Percentiles rank a stretch among this genome's conserved stretches.
Conservation (phyloP, 1,140 invertebrate genomes). For the Habropoda laboriosa region DNA sequence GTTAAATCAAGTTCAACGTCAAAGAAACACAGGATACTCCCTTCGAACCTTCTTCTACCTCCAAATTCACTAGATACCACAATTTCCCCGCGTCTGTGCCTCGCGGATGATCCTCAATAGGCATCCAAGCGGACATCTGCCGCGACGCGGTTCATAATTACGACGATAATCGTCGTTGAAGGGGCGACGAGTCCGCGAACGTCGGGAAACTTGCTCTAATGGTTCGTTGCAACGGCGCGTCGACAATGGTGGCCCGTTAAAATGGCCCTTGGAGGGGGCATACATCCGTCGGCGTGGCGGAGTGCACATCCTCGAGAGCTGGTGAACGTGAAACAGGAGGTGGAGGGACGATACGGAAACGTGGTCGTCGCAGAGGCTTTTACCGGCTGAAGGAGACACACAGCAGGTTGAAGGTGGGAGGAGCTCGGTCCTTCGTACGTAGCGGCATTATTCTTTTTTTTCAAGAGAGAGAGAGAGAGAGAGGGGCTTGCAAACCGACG, state of each 20-base stretch:
- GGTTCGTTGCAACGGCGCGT: slow-evolving; percentile 18
- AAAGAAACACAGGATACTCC: no score
- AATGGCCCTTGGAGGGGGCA: slow-evolving; percentile 41
- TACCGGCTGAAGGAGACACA: slow-evolving; percentile 45
- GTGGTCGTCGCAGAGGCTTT: slow-evolving; percentile 56
- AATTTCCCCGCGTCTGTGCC: no score
- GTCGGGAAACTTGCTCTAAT: slow-evolving; percentile 43
- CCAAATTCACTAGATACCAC: neutral
- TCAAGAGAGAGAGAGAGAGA: no score
- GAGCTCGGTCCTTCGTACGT: slow-evolving; percentile 42
- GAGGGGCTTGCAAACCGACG: slow-evolving; percentile 50
- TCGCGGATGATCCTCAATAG: neutral
- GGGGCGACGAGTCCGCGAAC: neutral
- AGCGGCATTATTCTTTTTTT: slow-evolving; percentile 64
- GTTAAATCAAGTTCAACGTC: no score
- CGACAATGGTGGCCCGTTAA: slow-evolving; percentile 58
- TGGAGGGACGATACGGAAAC: slow-evolving; percentile 41
- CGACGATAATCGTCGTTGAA: slow-evolving; percentile 43
- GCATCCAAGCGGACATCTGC: neutral
- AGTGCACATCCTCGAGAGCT: slow-evolving; percentile 42
- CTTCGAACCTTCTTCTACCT: no score
- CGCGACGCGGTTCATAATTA: slow-evolving; percentile 33
- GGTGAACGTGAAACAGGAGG: neutral
- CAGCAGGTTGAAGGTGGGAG: slow-evolving; percentile 16
- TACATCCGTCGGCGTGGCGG: slow-evolving; percentile 32